These are phyloP conservation scores for Dascillus cervinus DNA, from an alignment of 2,888 invertebrate species.

Conservation along the genomic window DNA sequence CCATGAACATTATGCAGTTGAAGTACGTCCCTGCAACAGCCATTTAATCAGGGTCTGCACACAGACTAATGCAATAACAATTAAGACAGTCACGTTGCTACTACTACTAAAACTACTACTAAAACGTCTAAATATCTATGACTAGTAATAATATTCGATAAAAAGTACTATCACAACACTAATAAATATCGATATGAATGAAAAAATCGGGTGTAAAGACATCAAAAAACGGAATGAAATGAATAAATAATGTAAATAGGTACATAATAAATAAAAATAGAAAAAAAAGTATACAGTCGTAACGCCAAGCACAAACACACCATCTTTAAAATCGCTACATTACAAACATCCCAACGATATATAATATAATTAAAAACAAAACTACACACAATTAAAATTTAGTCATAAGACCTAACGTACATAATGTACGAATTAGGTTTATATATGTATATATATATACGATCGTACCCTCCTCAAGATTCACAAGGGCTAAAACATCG, in stretches of 20 bases:
- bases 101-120: slow-evolving; percentile 7
- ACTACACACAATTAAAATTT: slow-evolving; percentile 33
- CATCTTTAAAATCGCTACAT: slow-evolving; percentile 31
- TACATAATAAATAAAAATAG: slow-evolving; percentile 13
- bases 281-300: slow-evolving; percentile 30
- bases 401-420: slow-evolving; percentile 29
- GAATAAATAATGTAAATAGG: slow-evolving; percentile 3
- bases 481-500: slow-evolving; percentile 21
- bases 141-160: background rate
- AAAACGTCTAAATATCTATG: no score
- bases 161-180: slow-evolving; percentile 5
- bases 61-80: slow-evolving; percentile 5
- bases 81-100: slow-evolving; percentile 4
- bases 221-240: slow-evolving; percentile 1
- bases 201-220: slow-evolving; percentile 1
- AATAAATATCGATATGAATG: slow-evolving; percentile 2
- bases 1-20: slow-evolving; percentile 99
- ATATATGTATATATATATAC: no score
- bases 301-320: slow-evolving; percentile 38
- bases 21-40: slow-evolving; percentile 76
- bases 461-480: slow-evolving; percentile 43
- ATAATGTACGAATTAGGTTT: slow-evolving; percentile 29
- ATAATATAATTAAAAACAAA: slow-evolving; percentile 19
- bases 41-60: slow-evolving; percentile 6
- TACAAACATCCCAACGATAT: slow-evolving; percentile 25